Conservation (phyloP, 2,888 invertebrate genomes). For the Drosophila paranaensis region DNA sequence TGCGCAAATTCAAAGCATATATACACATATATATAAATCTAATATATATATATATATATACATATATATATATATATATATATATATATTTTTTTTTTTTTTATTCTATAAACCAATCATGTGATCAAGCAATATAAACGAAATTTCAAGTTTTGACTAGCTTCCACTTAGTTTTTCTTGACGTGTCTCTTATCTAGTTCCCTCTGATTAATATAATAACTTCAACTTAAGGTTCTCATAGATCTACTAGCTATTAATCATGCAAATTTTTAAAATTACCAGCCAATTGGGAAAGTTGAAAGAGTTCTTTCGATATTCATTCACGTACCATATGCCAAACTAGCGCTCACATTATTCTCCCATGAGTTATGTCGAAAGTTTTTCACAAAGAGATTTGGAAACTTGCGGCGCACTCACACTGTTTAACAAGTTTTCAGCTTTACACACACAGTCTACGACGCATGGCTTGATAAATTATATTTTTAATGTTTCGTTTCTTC, state of each 20-base stretch:
- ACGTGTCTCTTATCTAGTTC: no score
- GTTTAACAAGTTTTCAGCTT: conserved; percentile 39
- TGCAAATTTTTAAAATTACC: conserved; percentile 18
- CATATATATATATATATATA: neutral
- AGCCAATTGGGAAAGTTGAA: conserved; percentile 12
- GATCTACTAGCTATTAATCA: conserved; percentile 12
- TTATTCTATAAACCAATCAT: neutral
- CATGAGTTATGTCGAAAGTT: conserved; percentile 68
- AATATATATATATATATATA: neutral
- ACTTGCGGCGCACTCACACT: conserved; percentile 48
- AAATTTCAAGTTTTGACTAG: neutral
- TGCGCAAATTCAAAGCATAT: conserved; percentile 4
- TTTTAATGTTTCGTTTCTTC: conserved; percentile 25
- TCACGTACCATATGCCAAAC: conserved; percentile 44
- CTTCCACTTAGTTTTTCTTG: neutral
- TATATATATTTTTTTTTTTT: no score
- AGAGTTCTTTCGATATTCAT: conserved; percentile 29
- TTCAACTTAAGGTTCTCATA: no score
- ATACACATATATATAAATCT: neutral
- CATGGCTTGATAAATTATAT: conserved; percentile 30
- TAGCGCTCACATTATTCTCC: conserved; percentile 36
- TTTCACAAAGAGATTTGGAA: conserved; percentile 44
- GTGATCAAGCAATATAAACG: neutral
- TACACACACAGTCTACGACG: conserved; percentile 2
- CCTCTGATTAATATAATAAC: no score